Evolutionary conservation across 2,888 invertebrate species (phyloP).

Genomic region (Scaeva pyrastri): DNA sequence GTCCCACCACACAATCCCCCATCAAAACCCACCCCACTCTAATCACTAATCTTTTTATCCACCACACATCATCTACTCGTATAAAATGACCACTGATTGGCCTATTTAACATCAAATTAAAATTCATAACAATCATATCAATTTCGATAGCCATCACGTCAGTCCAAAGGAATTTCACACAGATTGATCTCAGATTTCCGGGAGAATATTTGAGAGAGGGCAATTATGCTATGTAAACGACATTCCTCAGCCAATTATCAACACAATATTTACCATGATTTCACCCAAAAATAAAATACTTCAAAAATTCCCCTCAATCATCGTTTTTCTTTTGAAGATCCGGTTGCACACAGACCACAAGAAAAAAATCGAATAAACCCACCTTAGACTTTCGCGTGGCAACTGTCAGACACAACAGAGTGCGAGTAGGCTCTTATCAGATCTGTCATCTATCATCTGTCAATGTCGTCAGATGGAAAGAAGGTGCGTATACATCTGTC

Average conservation of each 20-base stretch:
- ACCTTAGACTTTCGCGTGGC: slow-evolving; percentile 41
- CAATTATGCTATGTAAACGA: slow-evolving; percentile 16
- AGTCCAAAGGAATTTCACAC: slow-evolving; percentile 30
- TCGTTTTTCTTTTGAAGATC: not conserved
- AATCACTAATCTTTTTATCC: not conserved
- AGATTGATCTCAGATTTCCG: slow-evolving; percentile 19
- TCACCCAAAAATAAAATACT: slow-evolving; percentile 29
- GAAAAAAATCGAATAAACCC: not conserved
- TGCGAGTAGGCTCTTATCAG: slow-evolving; percentile 29
- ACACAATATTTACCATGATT: slow-evolving; percentile 58
- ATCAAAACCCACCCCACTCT: not conserved
- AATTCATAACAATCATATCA: not conserved
- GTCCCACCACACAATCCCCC: too few species aligned
- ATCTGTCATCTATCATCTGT: slow-evolving; percentile 56
- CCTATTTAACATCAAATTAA: slow-evolving; percentile 22
- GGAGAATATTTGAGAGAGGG: not conserved
- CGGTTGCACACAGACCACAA: slow-evolving; percentile 23
- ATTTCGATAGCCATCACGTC: not conserved
- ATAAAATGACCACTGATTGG: not conserved
- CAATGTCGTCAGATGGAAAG: slow-evolving; percentile 14
- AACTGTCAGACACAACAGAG: slow-evolving; percentile 54
- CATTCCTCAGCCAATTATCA: slow-evolving; percentile 67
- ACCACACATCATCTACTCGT: not conserved
- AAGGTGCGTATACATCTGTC: slow-evolving; percentile 37
- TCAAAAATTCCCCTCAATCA: slow-evolving; percentile 6